Conservation (phyloP, 2,797 vertebrate species). For the Xenops minutus region DNA sequence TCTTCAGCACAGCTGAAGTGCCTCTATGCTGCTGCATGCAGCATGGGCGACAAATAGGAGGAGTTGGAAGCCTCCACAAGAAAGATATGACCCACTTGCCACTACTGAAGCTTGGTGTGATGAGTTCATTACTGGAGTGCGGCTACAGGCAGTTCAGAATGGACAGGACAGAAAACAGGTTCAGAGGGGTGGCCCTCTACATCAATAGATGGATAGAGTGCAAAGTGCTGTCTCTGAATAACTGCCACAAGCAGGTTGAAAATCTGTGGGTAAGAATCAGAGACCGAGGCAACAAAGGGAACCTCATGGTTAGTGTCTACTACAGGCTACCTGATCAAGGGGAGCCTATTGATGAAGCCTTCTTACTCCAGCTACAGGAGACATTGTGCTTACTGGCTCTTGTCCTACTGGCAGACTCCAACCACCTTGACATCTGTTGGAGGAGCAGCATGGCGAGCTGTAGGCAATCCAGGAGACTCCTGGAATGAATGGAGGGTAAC, state of each 20-base stretch:
- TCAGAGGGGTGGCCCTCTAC: not conserved
- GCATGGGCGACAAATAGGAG: not conserved
- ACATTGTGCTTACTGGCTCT: not conserved
- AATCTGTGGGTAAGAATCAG: not conserved
- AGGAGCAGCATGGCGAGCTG: not conserved
- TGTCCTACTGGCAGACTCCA: not conserved
- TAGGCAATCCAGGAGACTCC: not conserved
- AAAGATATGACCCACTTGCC: not conserved
- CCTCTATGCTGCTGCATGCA: not conserved
- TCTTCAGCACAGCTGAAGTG: not conserved
- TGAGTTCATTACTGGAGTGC: not conserved
- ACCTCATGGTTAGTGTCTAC: accelerated
- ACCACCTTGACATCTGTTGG: not conserved
- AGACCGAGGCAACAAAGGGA: accelerated
- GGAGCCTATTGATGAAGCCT: not conserved
- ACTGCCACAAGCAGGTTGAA: not conserved
- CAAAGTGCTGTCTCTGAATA: not conserved
- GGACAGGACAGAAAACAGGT: not conserved
- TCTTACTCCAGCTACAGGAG: not conserved
- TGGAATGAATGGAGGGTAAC: not conserved
- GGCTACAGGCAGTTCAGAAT: not conserved
- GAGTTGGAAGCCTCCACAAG: not conserved
- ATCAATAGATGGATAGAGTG: not conserved
- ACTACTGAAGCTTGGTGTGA: not conserved
- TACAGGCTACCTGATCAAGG: not conserved